Conservation (phyloP, 2,797 vertebrate genomes). For the Argentina silus region DNA sequence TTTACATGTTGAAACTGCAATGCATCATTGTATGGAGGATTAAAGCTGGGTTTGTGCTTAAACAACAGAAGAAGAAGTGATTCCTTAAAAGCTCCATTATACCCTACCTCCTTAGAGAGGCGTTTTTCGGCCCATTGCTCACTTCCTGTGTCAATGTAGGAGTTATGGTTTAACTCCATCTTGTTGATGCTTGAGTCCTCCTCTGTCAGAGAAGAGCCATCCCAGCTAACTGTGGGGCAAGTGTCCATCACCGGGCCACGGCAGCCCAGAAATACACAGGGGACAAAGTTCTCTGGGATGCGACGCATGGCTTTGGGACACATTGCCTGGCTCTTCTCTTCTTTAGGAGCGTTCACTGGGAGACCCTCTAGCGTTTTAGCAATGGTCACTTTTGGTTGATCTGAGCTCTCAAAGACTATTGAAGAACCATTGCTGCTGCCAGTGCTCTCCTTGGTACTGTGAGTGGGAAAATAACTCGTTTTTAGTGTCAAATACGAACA, state of each 20-base stretch:
- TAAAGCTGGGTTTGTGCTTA: not conserved
- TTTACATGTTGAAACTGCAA: too few relatives aligned
- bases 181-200: constrained; percentile 62
- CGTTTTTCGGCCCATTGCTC: constrained; percentile 60
- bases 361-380: constrained; percentile 11
- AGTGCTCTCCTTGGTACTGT: constrained; percentile 68
- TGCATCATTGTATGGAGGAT: too few relatives aligned
- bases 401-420: constrained; percentile 86
- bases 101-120: constrained; percentile 69
- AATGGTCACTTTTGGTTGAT: constrained; percentile 43
- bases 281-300: constrained; percentile 73
- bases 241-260: constrained; percentile 19
- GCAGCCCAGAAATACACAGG: constrained; percentile 78
- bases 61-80: not conserved
- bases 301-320: constrained; percentile 63
- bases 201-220: constrained; percentile 58
- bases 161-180: constrained; percentile 73
- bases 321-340: constrained; percentile 52
- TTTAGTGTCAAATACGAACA: not conserved
- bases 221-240: constrained; percentile 69
- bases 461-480: constrained; percentile 9
- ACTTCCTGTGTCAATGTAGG: constrained; percentile 56
- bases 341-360: constrained; percentile 33
- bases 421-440: constrained; percentile 80
- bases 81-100: not conserved